These are phyloP conservation scores for Campylomormyrus tamandua DNA, from an alignment of 2,113 vertebrate genomes.

Conservation along the genomic window DNA sequence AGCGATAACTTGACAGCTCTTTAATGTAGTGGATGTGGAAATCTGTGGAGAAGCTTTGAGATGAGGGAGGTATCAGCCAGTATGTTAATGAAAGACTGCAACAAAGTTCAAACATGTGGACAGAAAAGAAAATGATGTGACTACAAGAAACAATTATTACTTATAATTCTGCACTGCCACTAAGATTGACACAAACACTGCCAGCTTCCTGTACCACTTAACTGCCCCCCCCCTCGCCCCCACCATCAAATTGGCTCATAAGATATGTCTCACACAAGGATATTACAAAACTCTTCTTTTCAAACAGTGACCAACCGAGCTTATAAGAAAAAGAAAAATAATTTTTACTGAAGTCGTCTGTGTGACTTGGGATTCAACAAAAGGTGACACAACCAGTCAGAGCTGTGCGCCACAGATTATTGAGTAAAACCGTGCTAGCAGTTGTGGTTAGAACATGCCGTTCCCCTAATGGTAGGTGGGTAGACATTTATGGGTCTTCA, in stretches of 20 bases:
- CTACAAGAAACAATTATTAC: background rate
- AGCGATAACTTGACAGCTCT: background rate
- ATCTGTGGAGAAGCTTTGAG: background rate
- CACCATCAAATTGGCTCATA: background rate
- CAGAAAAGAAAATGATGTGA: background rate
- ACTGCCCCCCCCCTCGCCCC: background rate
- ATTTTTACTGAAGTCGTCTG: background rate
- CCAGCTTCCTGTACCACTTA: background rate
- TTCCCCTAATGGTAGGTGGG: constrained; percentile 52
- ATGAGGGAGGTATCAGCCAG: background rate
- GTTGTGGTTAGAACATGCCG: constrained; percentile 43
- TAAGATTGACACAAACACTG: background rate
- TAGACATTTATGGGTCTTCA: constrained; percentile 37
- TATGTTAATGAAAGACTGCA: background rate
- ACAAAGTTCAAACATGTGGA: background rate
- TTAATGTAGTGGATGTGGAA: background rate
- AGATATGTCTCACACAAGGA: background rate
- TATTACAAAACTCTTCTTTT: background rate
- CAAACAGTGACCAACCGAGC: background rate
- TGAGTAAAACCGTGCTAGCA: constrained; percentile 29
- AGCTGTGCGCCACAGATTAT: constrained; percentile 31
- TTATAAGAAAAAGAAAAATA: background rate
- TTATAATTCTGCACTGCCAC: background rate
- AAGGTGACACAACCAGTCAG: constrained; percentile 30
- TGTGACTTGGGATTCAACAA: constrained; percentile 13